These are phyloP conservation scores for Tachysurus fulvidraco DNA, from an alignment of 2,113 vertebrate species.

Conservation along the genomic window DNA sequence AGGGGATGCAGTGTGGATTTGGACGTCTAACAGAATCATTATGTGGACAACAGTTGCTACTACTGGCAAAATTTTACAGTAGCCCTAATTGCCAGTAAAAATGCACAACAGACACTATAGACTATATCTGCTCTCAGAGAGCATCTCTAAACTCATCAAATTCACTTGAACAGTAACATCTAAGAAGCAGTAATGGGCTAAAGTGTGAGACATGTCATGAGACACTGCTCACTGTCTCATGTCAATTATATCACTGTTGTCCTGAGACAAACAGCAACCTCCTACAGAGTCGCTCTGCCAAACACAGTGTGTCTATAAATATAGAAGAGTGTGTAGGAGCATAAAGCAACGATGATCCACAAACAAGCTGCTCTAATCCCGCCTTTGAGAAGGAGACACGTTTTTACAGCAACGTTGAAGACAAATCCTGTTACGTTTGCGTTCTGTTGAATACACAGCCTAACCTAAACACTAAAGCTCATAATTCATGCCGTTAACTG, in stretches of 20 bases:
- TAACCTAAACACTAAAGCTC: not conserved
- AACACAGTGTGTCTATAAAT: slow-evolving; percentile 19
- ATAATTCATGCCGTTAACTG: slow-evolving; percentile 9
- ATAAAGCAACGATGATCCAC: not conserved
- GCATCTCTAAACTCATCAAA: not conserved
- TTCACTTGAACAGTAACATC: not conserved
- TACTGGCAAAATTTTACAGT: not conserved
- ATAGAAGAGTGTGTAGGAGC: not conserved
- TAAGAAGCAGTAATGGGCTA: not conserved
- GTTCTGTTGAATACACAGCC: not conserved
- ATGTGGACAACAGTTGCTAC: not conserved
- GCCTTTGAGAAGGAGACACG: not conserved
- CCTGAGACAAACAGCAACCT: not conserved
- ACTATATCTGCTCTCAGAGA: not conserved
- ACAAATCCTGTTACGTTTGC: slow-evolving; percentile 4
- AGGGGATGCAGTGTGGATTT: not conserved
- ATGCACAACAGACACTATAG: too few species aligned
- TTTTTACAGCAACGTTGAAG: slow-evolving; percentile 2
- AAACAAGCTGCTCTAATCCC: slow-evolving; percentile 18
- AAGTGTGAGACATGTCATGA: not conserved
- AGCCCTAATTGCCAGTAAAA: not conserved
- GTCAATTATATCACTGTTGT: slow-evolving; percentile 18
- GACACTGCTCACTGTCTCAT: not conserved
- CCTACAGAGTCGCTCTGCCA: not conserved
- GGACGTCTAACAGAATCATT: not conserved